Conservation (phyloP, 1,140 invertebrate species). For the Nephila pilipes region DNA sequence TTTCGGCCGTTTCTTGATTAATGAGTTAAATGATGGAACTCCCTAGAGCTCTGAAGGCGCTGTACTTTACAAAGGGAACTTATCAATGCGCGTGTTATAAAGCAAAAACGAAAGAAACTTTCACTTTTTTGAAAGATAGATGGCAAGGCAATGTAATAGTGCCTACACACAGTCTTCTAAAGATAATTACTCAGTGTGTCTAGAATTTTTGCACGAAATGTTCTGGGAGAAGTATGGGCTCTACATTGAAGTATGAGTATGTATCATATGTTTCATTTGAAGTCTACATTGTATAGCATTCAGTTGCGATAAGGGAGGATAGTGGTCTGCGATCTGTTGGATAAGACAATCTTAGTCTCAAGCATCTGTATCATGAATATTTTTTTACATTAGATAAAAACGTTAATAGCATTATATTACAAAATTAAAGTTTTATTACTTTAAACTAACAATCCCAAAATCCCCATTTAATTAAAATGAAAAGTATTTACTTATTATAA, state of each 20-base stretch:
- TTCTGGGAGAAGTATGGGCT: neutral
- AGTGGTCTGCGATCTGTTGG: no score
- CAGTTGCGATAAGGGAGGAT: no score
- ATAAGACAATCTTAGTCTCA: no score
- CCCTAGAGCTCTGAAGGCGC: neutral
- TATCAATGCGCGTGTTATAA: neutral
- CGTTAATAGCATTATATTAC: no score
- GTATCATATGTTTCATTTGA: neutral
- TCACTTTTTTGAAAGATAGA: neutral
- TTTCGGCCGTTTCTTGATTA: conserved; percentile 55
- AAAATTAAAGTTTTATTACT: no score
- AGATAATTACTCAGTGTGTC: neutral
- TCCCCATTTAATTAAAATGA: no score
- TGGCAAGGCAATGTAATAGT: neutral
- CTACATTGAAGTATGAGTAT: neutral
- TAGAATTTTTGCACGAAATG: neutral
- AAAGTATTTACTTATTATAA: no score
- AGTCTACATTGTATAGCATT: no score
- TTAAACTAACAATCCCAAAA: no score
- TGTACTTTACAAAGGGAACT: neutral
- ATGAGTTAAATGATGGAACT: conserved; percentile 54
- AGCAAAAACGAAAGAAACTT: neutral
- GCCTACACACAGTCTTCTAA: neutral
- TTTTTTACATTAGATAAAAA: no score
- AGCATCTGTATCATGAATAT: no score